Evolutionary conservation across 2,888 invertebrate genomes (phyloP).

Genomic region (Torymus texanus): DNA sequence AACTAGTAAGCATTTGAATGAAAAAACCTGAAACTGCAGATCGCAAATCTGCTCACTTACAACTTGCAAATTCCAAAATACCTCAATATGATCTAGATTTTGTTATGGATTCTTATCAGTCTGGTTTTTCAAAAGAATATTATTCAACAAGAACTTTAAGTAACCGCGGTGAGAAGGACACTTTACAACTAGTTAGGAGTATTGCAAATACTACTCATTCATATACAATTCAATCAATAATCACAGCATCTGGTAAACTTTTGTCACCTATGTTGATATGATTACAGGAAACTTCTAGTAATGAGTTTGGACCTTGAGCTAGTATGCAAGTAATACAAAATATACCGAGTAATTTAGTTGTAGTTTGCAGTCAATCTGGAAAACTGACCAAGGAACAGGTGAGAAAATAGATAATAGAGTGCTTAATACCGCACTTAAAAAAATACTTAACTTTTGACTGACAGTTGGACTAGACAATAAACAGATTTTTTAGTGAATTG

Average conservation of each 20-base stretch:
- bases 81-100: conserved; percentile 19
- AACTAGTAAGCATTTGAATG: conserved; percentile 26
- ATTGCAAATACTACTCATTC: conserved; percentile 34
- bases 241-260: conserved; percentile 44
- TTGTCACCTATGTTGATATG: conserved; percentile 23
- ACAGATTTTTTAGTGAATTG: neutral
- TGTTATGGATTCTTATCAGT: conserved; percentile 40
- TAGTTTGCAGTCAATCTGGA: conserved; percentile 45
- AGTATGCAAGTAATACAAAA: conserved; percentile 4
- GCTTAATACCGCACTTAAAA: no score
- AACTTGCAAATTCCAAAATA: conserved; percentile 25
- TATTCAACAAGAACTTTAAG: conserved; percentile 37
- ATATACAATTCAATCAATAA: conserved; percentile 45
- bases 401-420: conserved; percentile 12
- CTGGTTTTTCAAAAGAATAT: conserved; percentile 47
- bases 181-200: conserved; percentile 34
- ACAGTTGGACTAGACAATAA: conserved; percentile 22
- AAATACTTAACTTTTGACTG: neutral
- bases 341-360: conserved; percentile 36
- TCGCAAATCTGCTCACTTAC: neutral
- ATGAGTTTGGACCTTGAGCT: conserved; percentile 37
- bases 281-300: conserved; percentile 40
- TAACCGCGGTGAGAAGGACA: conserved; percentile 27
- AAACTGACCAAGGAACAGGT: conserved; percentile 39
- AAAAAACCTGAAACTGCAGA: conserved; percentile 7